These are phyloP conservation scores for Eretmochelys imbricata DNA, from an alignment of 2,113 vertebrate genomes.

Conservation along the genomic window DNA sequence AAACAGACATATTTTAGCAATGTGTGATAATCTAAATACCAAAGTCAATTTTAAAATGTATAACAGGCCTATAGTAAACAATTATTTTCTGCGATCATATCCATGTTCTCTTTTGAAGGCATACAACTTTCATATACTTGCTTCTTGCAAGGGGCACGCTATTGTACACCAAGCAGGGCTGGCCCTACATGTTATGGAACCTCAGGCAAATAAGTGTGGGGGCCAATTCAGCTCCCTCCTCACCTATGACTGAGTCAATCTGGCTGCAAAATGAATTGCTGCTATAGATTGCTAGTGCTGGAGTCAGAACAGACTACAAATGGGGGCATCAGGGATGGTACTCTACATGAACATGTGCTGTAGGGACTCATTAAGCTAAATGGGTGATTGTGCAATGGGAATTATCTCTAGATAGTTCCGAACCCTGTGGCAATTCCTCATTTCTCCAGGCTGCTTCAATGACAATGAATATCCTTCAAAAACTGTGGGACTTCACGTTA, in stretches of 20 bases:
- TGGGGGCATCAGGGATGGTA: background rate
- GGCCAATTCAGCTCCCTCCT: background rate
- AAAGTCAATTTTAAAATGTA: background rate
- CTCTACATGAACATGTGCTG: background rate
- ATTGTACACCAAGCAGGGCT: background rate
- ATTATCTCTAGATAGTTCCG: background rate
- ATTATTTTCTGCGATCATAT: background rate
- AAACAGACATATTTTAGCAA: background rate
- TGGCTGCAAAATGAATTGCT: background rate
- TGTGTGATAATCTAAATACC: background rate
- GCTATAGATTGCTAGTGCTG: background rate
- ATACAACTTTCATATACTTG: background rate
- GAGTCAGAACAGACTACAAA: background rate
- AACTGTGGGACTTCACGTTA: background rate
- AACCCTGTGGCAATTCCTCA: background rate
- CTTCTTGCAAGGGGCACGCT: background rate
- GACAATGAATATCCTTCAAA: background rate
- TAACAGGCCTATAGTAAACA: accelerated
- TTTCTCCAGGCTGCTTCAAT: background rate
- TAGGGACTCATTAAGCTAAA: background rate
- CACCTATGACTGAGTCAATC: background rate
- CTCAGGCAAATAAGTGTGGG: accelerated
- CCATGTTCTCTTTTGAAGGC: background rate
- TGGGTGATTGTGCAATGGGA: background rate
- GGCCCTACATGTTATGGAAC: background rate